Conservation (phyloP, 1,140 invertebrate species). For the Capitella teleta region DNA sequence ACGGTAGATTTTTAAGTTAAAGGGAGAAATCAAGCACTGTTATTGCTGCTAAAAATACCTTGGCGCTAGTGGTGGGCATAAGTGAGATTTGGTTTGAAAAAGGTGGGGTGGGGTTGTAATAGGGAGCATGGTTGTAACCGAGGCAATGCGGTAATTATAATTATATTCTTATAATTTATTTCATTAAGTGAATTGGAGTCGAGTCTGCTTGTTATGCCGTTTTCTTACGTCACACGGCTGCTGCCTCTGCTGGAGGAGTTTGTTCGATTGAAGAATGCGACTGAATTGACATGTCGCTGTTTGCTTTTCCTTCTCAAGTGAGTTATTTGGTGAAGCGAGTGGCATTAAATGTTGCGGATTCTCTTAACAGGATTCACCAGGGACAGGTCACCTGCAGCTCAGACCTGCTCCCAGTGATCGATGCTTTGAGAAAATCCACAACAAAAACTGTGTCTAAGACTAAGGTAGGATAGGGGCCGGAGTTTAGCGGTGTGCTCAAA, state of each 20-base stretch:
- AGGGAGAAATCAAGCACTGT: too few relatives aligned
- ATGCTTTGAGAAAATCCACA: constrained; percentile 53
- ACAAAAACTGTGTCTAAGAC: constrained; percentile 15
- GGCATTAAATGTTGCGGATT: too few relatives aligned
- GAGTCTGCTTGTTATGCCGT: constrained; percentile 71
- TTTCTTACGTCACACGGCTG: constrained; percentile 66
- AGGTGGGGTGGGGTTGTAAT: too few relatives aligned
- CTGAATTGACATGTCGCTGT: constrained; percentile 64
- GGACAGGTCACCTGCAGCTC: constrained; percentile 63
- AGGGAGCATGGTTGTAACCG: too few relatives aligned
- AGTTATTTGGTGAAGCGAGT: too few relatives aligned
- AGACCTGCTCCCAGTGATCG: constrained; percentile 56
- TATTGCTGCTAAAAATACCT: too few relatives aligned
- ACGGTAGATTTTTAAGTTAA: too few relatives aligned
- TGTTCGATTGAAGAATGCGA: constrained; percentile 54
- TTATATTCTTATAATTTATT: too few relatives aligned
- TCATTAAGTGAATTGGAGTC: constrained; percentile 90
- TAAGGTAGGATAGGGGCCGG: background rate
- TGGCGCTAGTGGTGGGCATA: too few relatives aligned
- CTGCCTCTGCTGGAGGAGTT: constrained; percentile 55
- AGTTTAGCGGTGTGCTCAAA: too few relatives aligned
- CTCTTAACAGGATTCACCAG: constrained; percentile 63
- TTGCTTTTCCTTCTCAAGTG: constrained; percentile 65
- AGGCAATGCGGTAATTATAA: too few relatives aligned
- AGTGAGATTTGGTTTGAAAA: too few relatives aligned